Evolutionary conservation across 1,140 invertebrate genomes (phyloP).

Genomic region (Drosophila sproati): DNA sequence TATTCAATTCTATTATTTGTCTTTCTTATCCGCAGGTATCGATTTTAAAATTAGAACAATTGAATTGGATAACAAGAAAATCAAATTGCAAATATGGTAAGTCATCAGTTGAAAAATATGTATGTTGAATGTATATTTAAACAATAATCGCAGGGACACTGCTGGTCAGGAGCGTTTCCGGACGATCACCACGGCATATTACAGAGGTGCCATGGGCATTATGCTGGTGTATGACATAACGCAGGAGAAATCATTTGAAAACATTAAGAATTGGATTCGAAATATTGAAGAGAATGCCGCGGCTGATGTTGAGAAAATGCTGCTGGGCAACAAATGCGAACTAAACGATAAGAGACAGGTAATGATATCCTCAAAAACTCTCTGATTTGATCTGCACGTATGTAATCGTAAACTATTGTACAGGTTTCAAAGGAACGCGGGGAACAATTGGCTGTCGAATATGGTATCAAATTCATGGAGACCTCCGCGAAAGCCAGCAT

Average conservation of each 20-base stretch:
- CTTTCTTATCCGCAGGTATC: conserved; percentile 91
- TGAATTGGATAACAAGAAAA: conserved; percentile 98
- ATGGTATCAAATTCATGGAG: conserved; percentile 97
- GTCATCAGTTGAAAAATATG: conserved; percentile 14
- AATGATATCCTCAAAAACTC: conserved; percentile 36
- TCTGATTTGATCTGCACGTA: neutral
- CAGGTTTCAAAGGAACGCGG: conserved; percentile 89
- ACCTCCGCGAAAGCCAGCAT: conserved; percentile 96
- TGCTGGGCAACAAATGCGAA: conserved; percentile 97
- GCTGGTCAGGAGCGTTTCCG: conserved; percentile 98
- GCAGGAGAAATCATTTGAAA: conserved; percentile 99
- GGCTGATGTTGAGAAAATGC: conserved; percentile 97
- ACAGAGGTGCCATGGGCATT: conserved; percentile 99
- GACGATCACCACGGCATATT: conserved; percentile 99
- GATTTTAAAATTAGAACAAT: conserved; percentile 99
- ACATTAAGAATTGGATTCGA: conserved; percentile 99
- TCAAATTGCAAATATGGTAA: conserved; percentile 99
- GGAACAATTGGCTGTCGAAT: conserved; percentile 93
- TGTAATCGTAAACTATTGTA: neutral
- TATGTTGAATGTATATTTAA: conserved; percentile 2
- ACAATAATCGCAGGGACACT: conserved; percentile 91
- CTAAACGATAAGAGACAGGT: conserved; percentile 95
- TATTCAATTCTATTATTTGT: conserved; percentile 29
- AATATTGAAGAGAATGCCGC: conserved; percentile 99
- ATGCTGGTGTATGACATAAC: conserved; percentile 99